phyloP scores from a whole-genome alignment of 2,888 invertebrate species.

The Pheosia gnoma region DNA sequence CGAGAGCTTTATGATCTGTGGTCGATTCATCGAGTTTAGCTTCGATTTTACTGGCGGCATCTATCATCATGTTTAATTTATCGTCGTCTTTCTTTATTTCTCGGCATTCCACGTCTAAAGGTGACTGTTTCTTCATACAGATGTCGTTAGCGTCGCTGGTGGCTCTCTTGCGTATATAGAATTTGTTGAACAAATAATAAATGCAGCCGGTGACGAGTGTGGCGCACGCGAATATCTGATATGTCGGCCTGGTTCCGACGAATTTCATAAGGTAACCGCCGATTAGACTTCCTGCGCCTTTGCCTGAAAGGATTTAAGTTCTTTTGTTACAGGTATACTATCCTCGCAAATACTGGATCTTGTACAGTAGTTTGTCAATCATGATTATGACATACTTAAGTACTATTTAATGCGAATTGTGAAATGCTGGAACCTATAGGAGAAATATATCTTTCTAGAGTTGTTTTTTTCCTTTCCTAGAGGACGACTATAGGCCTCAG shows the following conservation, averaged over 20 bases:
- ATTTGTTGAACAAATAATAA: constrained; percentile 87
- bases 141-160: constrained; percentile 80
- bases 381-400: too few species aligned
- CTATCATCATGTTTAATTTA: constrained; percentile 49
- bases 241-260: constrained; percentile 88
- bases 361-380: too few species aligned
- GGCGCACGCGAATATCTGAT: constrained; percentile 87
- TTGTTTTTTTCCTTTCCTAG: too few species aligned
- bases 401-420: too few species aligned
- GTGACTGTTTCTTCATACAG: constrained; percentile 81
- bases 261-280: constrained; percentile 90
- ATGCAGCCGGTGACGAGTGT: constrained; percentile 86
- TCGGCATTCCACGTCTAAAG: constrained; percentile 62
- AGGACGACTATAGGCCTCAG: too few species aligned
- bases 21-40: constrained; percentile 34
- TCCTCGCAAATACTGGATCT: too few species aligned
- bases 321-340: neutral
- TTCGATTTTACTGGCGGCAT: constrained; percentile 56
- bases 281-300: constrained; percentile 89
- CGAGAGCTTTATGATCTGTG: constrained; percentile 30
- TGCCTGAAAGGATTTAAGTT: constrained; percentile 78
- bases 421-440: too few species aligned
- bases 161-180: constrained; percentile 85
- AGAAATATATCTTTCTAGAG: too few species aligned
- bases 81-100: constrained; percentile 54